Conservation (phyloP, 2,888 invertebrate genomes). For the Lasioglossum marginatum region DNA sequence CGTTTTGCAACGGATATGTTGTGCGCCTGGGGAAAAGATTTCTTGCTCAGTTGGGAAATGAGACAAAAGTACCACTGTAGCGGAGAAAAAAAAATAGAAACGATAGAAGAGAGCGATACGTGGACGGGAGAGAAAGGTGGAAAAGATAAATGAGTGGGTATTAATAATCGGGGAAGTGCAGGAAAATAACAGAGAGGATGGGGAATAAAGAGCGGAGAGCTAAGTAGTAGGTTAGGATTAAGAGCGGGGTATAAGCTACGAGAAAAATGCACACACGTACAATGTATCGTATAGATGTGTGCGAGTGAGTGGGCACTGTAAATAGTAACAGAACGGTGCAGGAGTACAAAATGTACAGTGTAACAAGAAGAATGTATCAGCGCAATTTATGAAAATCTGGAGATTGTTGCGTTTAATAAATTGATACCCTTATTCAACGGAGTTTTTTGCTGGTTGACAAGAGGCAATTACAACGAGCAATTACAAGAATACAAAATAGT, state of each 20-base stretch:
- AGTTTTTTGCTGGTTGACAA: too few species aligned
- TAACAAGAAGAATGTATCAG: too few species aligned
- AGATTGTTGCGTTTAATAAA: too few species aligned
- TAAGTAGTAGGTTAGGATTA: background rate
- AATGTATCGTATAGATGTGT: background rate
- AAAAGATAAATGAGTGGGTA: constrained; percentile 4
- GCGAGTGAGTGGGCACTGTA: background rate
- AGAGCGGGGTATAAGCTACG: background rate
- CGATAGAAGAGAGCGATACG: background rate
- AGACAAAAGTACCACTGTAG: background rate
- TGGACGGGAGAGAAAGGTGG: background rate
- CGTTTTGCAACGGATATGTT: background rate
- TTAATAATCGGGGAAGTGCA: background rate
- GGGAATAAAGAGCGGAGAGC: background rate
- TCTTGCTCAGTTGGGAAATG: background rate
- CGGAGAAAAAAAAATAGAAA: background rate
- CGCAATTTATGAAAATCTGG: too few species aligned
- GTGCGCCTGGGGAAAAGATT: background rate
- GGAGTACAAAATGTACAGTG: too few species aligned
- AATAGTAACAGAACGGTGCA: background rate
- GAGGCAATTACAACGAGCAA: too few species aligned
- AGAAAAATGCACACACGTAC: background rate
- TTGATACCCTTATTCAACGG: too few species aligned
- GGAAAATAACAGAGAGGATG: background rate
- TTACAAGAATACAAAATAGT: too few species aligned